These are phyloP conservation scores for Dromaius novaehollandiae DNA, from an alignment of 2,113 vertebrate species.

Conservation along the genomic window DNA sequence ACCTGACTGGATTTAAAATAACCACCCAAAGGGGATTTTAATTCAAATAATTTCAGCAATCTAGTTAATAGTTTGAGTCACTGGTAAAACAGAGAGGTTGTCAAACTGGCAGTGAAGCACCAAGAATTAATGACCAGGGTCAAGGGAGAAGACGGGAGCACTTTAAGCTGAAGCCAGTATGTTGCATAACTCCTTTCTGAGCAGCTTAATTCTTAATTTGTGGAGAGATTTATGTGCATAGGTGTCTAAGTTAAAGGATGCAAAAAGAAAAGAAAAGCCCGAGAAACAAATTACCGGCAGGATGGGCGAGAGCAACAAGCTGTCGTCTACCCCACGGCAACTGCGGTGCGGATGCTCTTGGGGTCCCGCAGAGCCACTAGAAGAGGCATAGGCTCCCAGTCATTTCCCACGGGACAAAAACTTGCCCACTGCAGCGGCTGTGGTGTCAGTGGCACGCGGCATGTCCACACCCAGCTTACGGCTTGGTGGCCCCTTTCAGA, in stretches of 20 bases:
- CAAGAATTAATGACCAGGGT: too few species aligned
- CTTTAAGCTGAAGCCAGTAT: not conserved
- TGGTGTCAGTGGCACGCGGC: fast-evolving
- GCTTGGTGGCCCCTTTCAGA: not conserved
- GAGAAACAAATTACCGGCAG: not conserved
- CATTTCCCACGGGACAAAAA: fast-evolving
- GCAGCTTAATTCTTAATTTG: not conserved
- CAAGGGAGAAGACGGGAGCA: too few species aligned
- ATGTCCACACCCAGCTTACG: fast-evolving
- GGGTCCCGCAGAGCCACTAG: not conserved
- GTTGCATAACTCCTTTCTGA: not conserved
- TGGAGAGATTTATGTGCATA: not conserved
- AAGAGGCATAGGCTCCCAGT: not conserved
- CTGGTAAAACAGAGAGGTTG: too few species aligned
- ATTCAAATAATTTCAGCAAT: too few species aligned
- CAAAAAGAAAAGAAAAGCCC: not conserved
- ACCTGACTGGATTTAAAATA: too few species aligned
- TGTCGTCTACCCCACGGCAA: fast-evolving
- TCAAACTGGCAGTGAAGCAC: too few species aligned
- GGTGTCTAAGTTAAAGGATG: not conserved
- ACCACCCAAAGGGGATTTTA: too few species aligned
- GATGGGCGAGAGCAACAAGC: not conserved
- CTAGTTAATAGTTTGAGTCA: too few species aligned
- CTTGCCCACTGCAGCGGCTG: fast-evolving
- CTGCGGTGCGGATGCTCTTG: fast-evolving